Evolutionary conservation across 2,113 vertebrate species (phyloP).

Genomic region (Rhinopomastus cyanomelas): DNA sequence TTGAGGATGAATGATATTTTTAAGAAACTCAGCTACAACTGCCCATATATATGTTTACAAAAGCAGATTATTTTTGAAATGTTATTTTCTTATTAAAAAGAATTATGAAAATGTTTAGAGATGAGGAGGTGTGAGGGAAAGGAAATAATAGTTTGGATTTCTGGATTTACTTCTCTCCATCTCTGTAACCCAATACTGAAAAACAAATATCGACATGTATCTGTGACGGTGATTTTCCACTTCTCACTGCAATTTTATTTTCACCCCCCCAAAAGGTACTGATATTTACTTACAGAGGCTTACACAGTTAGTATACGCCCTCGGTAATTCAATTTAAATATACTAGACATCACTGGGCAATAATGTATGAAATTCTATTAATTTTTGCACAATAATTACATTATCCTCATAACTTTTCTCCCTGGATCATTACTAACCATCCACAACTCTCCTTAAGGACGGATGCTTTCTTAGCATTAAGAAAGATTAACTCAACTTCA

Average conservation of each 20-base stretch:
- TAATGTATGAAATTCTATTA: background rate
- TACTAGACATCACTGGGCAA: background rate
- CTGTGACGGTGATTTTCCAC: background rate
- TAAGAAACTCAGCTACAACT: background rate
- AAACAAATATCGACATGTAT: background rate
- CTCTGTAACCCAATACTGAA: background rate
- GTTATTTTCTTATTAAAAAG: background rate
- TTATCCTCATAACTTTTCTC: conserved; percentile 21
- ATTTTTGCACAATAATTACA: background rate
- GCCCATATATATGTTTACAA: background rate
- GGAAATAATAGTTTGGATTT: background rate
- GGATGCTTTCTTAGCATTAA: background rate
- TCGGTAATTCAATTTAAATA: background rate
- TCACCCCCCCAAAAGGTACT: background rate
- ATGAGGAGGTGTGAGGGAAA: background rate
- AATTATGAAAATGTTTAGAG: background rate
- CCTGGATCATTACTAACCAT: background rate
- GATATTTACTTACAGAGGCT: background rate
- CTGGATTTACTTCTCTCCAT: background rate
- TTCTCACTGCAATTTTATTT: background rate
- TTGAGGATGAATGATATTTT: background rate
- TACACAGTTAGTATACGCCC: background rate
- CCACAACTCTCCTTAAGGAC: background rate
- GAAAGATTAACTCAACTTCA: background rate
- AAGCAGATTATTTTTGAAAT: background rate